phyloP scores from a whole-genome alignment of 1,140 invertebrate species.

The Drosophila lowei region DNA sequence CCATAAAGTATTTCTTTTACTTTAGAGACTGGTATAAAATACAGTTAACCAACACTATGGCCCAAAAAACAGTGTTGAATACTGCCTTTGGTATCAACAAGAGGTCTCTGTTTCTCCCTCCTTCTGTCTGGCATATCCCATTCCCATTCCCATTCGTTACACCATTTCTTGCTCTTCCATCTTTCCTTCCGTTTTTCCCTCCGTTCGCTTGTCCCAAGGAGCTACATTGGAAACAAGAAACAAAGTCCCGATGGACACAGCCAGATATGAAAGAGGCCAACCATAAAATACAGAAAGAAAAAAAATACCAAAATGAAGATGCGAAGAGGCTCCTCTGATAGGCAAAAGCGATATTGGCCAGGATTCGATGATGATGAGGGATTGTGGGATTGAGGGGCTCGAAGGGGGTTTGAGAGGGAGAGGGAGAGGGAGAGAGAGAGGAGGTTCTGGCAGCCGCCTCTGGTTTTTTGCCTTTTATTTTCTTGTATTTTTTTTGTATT shows the following conservation, averaged over 20 bases:
- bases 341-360: constrained; percentile 20
- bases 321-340: constrained; percentile 6
- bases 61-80: too few species aligned
- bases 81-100: too few species aligned
- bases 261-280: constrained; percentile 23
- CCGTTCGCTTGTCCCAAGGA: neutral
- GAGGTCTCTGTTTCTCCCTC: too few species aligned
- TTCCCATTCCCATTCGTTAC: too few species aligned
- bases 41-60: too few species aligned
- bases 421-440: neutral
- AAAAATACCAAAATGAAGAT: constrained; percentile 2
- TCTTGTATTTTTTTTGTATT: constrained; percentile 6
- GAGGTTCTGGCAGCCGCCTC: constrained; percentile 17
- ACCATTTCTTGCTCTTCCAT: too few species aligned
- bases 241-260: constrained; percentile 20
- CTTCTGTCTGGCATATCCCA: too few species aligned
- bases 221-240: neutral
- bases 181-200: too few species aligned
- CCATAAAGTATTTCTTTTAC: too few species aligned
- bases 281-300: neutral
- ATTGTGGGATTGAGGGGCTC: neutral
- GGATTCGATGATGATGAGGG: constrained; percentile 24
- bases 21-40: too few species aligned
- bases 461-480: constrained; percentile 17
- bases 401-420: neutral